phyloP scores from a whole-genome alignment of 2,797 vertebrate genomes.

The Myripristis murdjan region DNA sequence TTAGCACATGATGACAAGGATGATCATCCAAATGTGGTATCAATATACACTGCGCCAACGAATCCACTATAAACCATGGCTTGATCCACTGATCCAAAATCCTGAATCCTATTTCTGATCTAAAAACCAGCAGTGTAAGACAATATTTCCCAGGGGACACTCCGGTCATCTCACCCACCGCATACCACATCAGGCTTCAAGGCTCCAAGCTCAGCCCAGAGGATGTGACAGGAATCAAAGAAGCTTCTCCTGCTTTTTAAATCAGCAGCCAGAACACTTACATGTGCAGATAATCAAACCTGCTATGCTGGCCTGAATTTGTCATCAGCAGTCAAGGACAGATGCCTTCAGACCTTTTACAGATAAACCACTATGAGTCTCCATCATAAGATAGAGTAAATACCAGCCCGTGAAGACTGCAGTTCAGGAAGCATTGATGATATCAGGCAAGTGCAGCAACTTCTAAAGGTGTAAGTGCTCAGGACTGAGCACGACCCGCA shows the following conservation, averaged over 20 bases:
- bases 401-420: not conserved
- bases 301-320: conserved; percentile 27
- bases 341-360: conserved; percentile 36
- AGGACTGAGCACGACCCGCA: too few species aligned
- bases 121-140: conserved; percentile 73
- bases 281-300: conserved; percentile 20
- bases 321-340: conserved; percentile 25
- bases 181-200: conserved; percentile 57
- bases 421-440: not conserved
- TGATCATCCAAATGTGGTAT: conserved; percentile 41
- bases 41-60: not conserved
- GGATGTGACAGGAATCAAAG: conserved; percentile 70
- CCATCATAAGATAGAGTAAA: too few species aligned
- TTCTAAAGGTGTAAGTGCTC: too few species aligned
- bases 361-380: conserved; percentile 2
- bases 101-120: conserved; percentile 50
- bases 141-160: conserved; percentile 65
- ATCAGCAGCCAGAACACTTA: conserved; percentile 49
- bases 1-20: conserved; percentile 17
- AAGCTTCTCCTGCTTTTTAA: conserved; percentile 58
- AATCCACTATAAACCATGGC: conserved; percentile 21
- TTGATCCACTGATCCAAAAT: conserved; percentile 35
- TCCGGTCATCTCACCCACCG: conserved; percentile 48
- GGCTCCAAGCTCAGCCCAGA: conserved; percentile 33
- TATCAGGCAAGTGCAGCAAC: too few species aligned